These are phyloP conservation scores for Oxyura jamaicensis DNA, from an alignment of 2,113 vertebrate species.

Conservation along the genomic window DNA sequence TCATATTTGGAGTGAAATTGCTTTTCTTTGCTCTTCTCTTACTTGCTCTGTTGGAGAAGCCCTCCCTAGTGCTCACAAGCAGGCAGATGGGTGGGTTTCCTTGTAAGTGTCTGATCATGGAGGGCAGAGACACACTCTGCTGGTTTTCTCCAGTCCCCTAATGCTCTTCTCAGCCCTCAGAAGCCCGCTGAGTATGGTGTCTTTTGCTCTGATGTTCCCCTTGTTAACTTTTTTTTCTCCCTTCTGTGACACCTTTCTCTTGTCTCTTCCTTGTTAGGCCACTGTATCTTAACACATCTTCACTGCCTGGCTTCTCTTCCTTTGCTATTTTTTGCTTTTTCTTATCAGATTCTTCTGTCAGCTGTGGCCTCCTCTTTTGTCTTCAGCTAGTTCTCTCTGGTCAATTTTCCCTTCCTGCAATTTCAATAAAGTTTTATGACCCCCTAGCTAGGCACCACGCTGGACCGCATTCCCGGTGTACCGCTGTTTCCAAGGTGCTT, in stretches of 20 bases:
- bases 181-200: neutral
- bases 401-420: neutral
- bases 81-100: neutral
- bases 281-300: neutral
- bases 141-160: neutral
- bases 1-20: neutral
- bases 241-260: neutral
- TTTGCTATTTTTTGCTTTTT: neutral
- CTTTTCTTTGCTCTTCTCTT: neutral
- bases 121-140: neutral
- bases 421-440: neutral
- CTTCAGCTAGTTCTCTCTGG: neutral
- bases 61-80: neutral
- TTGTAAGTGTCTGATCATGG: neutral
- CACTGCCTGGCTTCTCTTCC: neutral
- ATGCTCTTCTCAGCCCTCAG: neutral
- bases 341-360: neutral
- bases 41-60: neutral
- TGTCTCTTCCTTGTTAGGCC: neutral
- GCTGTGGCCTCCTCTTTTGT: neutral
- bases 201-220: neutral
- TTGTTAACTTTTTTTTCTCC: neutral
- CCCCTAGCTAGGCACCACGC: fast-evolving
- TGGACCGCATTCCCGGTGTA: neutral
- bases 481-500: neutral